These are phyloP conservation scores for Leptosomus discolor DNA, from an alignment of 2,113 vertebrate species.

Conservation along the genomic window DNA sequence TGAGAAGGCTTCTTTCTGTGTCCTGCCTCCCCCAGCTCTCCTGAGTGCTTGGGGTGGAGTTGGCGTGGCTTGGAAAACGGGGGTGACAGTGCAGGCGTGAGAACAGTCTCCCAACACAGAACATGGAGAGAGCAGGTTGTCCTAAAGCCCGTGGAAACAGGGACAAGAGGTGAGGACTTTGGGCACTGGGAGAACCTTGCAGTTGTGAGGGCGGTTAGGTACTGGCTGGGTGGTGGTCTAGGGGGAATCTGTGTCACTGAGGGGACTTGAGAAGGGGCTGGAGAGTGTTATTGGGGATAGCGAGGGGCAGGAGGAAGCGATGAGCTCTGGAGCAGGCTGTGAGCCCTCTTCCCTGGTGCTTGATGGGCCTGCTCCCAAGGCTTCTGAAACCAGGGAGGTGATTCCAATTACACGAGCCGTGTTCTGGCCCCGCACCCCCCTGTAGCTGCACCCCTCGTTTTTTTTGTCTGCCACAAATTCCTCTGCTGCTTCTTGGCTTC, in stretches of 20 bases:
- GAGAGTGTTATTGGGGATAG: not conserved
- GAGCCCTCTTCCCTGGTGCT: not conserved
- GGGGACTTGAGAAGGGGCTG: not conserved
- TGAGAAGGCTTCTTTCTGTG: not conserved
- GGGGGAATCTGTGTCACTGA: not conserved
- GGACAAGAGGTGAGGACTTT: not conserved
- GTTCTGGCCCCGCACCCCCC: not conserved
- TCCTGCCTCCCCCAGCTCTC: not conserved
- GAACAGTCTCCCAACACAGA: not conserved
- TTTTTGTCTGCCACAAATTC: not conserved
- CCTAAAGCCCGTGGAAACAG: not conserved
- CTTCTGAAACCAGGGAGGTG: not conserved
- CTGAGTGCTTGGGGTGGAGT: not conserved
- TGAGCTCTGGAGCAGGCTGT: not conserved
- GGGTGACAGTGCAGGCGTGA: not conserved
- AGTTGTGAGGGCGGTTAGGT: not conserved
- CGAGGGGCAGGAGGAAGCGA: not conserved
- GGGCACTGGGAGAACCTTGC: not conserved
- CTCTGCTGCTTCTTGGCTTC: not conserved
- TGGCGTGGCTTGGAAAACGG: not conserved
- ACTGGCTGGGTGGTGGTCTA: not conserved
- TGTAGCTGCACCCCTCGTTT: not conserved
- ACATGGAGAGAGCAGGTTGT: not conserved
- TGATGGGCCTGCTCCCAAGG: not conserved
- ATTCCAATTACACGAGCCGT: fast-evolving